Evolutionary conservation across 2,797 vertebrate genomes (phyloP), one percentile per base, ranked within the genome.

Genomic region (Oryzias sinensis): DNA sequence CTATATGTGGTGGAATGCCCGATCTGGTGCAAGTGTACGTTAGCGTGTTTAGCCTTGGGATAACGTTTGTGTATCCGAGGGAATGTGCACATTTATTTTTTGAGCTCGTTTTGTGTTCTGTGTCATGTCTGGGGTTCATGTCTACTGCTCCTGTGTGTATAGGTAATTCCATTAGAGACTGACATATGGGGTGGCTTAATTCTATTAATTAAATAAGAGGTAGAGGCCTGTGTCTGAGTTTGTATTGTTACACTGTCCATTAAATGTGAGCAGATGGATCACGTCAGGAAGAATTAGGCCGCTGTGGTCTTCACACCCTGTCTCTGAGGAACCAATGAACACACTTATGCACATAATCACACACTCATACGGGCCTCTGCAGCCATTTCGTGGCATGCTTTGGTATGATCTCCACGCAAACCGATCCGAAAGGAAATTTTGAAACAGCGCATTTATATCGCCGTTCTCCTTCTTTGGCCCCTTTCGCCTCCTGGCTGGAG

Each of bases 121-220:
- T 60, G 72, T 78, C 59, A 40, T 58, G 72, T 48, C 57, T 59
- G 70, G 70, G 58, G 5, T 48, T 51, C 68, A 64, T 58, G 55
- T 46, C 55, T 72, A 62, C 56, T 55, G 46, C 63, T 55, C 47
- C 65, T 33, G 17, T 68, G 59, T 69, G 77, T 74, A 72, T 59
- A 46, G 56, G 70, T 85, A 78, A 83, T 81, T 80, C 57, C 70
- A 58, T 80, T 59, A 59, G 29, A 66, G 50, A 50, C 17, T 51
- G 65, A 75, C 76, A 74, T 74, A 78, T 43, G 49, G 52, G 57
- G 52, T 46, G 6, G 71, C 70, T 68, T 65, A n/a, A 67, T 74
- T 81, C 72, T 72, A 74, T 82, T 74, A 80, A 87, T 87, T 81
- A 75, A 87, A 81, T 74, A 81, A 72, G 70, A 85, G 60, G 66